Percentiles rank a stretch among this genome's conserved stretches.
Evolutionary conservation across 2,797 vertebrate species (phyloP).

Genomic region (Malurus splendens): DNA sequence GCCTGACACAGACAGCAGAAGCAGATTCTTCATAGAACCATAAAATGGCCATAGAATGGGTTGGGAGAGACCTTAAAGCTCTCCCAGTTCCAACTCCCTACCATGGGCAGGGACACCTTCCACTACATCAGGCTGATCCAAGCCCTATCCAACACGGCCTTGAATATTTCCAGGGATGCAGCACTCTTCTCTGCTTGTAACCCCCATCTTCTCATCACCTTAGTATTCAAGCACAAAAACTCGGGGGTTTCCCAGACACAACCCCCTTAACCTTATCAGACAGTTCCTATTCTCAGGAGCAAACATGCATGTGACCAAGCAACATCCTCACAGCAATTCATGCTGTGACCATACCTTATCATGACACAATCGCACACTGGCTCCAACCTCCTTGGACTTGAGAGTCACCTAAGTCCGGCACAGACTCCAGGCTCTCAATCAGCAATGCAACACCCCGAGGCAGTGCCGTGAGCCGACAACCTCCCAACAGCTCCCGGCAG

Average conservation of each 20-base stretch:
- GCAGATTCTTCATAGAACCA: not conserved
- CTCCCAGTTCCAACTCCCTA: not conserved
- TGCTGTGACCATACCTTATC: not conserved
- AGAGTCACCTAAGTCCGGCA: fast-evolving
- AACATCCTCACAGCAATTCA: not conserved
- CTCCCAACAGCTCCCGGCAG: not conserved
- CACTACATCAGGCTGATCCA: not conserved
- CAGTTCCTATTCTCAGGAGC: fast-evolving
- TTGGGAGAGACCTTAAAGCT: not conserved
- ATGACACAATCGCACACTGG: fast-evolving
- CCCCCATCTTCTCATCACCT: not conserved
- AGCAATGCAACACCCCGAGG: fast-evolving
- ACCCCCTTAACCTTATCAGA: not conserved
- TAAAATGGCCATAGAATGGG: not conserved
- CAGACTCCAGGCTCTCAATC: not conserved
- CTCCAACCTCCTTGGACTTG: not conserved
- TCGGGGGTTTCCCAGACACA: not conserved
- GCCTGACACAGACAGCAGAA: not conserved
- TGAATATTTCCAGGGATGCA: not conserved
- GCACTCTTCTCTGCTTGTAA: not conserved
- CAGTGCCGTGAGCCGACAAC: too few relatives aligned
- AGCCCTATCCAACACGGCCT: not conserved
- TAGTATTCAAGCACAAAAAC: not conserved
- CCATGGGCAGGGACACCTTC: not conserved
- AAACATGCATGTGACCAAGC: fast-evolving